These are phyloP conservation scores for Patiria pectinifera DNA, from an alignment of 53 echinoderm and acorn worm species.

Conservation along the genomic window DNA sequence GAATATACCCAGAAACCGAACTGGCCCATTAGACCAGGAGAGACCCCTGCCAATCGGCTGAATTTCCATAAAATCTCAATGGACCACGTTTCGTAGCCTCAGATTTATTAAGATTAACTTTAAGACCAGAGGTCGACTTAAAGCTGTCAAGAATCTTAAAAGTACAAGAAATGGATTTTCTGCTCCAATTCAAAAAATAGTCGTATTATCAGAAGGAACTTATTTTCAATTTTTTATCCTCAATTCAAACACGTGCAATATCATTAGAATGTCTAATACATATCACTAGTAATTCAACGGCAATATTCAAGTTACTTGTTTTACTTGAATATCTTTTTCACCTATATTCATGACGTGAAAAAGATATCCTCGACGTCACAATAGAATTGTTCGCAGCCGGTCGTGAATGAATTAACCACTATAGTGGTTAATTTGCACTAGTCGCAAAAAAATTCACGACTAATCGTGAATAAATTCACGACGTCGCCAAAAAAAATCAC, in stretches of 20 bases:
- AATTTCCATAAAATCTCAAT: background rate
- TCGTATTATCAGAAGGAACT: constrained; percentile 33
- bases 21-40: no score
- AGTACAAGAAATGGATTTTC: background rate
- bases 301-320: no score
- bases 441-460: no score
- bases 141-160: constrained; percentile 25
- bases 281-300: constrained; percentile 22
- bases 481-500: no score
- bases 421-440: no score
- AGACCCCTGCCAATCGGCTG: no score
- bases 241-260: background rate
- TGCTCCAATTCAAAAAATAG: background rate
- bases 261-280: background rate
- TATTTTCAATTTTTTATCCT: background rate
- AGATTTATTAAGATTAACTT: background rate
- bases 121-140: constrained; percentile 14
- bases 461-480: no score
- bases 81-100: background rate
- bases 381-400: no score
- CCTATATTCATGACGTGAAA: no score
- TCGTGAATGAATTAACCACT: no score
- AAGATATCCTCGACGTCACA: no score
- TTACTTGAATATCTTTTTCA: no score
- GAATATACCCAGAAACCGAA: constrained; percentile 22